These are phyloP conservation scores for Asbolus verrucosus DNA, from an alignment of 1,140 invertebrate species.

Conservation along the genomic window DNA sequence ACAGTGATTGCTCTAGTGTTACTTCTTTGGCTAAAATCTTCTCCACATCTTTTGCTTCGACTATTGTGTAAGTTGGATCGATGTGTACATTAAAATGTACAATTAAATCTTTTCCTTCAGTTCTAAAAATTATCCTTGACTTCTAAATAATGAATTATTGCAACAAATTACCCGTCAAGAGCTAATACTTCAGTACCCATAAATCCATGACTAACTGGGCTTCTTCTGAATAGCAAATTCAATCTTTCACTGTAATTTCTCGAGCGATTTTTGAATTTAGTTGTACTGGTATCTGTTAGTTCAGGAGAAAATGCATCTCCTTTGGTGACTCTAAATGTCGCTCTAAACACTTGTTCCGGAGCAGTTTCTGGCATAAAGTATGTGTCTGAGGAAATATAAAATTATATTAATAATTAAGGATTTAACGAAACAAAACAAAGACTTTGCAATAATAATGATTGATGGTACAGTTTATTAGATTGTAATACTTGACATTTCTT, in stretches of 20 bases:
- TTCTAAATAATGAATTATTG: background rate
- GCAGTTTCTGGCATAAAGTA: slow-evolving; percentile 81
- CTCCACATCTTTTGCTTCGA: slow-evolving; percentile 68
- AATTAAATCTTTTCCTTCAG: slow-evolving; percentile 74
- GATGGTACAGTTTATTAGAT: background rate
- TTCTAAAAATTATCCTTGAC: slow-evolving; percentile 65
- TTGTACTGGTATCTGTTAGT: slow-evolving; percentile 75
- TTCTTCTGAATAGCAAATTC: slow-evolving; percentile 79
- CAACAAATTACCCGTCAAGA: slow-evolving; percentile 77
- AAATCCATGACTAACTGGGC: slow-evolving; percentile 76
- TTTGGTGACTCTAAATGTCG: slow-evolving; percentile 76
- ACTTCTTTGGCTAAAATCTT: slow-evolving; percentile 70
- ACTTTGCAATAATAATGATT: too few species aligned
- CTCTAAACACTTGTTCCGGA: slow-evolving; percentile 83
- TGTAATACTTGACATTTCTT: slow-evolving; percentile 2
- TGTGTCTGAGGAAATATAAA: slow-evolving; percentile 76
- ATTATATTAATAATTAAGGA: too few species aligned
- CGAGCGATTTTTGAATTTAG: slow-evolving; percentile 75
- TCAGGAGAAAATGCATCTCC: slow-evolving; percentile 76
- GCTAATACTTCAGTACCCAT: slow-evolving; percentile 78
- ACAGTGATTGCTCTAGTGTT: slow-evolving; percentile 67
- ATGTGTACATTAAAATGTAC: slow-evolving; percentile 81
- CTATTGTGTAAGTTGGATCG: slow-evolving; percentile 71
- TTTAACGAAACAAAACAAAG: background rate
- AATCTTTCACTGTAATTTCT: slow-evolving; percentile 80